These are phyloP conservation scores for Castor canadensis DNA, from an alignment of 2,113 vertebrate species.

Conservation along the genomic window DNA sequence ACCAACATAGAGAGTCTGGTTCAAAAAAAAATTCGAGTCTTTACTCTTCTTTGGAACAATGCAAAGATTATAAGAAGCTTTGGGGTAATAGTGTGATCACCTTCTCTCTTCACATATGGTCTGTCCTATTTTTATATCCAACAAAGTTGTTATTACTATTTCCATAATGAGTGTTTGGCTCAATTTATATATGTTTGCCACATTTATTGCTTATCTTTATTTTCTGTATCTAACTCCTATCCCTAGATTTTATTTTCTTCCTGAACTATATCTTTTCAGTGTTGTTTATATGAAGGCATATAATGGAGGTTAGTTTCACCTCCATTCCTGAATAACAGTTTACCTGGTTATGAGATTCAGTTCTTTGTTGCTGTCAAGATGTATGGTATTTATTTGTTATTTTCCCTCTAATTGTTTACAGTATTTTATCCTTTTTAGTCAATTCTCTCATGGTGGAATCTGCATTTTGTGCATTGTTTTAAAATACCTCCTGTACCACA, in stretches of 20 bases:
- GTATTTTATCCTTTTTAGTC: slow-evolving; percentile 29
- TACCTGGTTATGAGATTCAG: background rate
- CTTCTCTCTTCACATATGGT: background rate
- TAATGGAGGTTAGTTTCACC: background rate
- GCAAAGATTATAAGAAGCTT: background rate
- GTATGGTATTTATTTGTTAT: background rate
- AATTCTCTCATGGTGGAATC: background rate
- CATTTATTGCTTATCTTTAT: background rate
- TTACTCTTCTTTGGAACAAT: background rate
- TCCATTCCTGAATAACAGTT: background rate
- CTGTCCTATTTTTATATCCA: background rate
- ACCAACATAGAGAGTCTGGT: no score
- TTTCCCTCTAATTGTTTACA: background rate
- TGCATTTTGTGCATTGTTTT: background rate
- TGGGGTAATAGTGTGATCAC: background rate
- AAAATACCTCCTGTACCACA: slow-evolving; percentile 20
- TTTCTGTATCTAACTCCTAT: background rate
- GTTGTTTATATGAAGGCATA: background rate
- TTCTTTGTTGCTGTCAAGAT: background rate
- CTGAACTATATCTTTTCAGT: background rate
- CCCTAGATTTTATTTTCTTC: background rate
- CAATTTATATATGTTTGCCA: background rate
- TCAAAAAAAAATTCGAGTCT: no score
- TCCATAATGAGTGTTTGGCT: background rate
- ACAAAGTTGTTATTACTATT: background rate